Base-by-base conservation (phyloP, 2,888 invertebrate species). In the Drosophila robusta region DNA sequence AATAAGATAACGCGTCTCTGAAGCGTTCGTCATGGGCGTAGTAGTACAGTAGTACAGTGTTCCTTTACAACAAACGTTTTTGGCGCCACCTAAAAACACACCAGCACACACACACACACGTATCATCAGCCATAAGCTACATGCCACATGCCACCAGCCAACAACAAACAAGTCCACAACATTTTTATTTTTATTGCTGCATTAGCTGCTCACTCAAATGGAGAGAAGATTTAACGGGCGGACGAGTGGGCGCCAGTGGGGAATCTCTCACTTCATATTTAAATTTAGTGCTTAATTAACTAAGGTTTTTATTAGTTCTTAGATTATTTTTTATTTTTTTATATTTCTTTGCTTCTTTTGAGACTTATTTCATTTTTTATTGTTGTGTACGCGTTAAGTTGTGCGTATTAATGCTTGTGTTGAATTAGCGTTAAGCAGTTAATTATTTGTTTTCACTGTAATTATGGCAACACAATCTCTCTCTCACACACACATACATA, bases 1-100 rank as follows among this genome's bases (percentile, higher is more conserved):
- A 83, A 80, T 57, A 83, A 83, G 70, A 84, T 74, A 14, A 76
- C 89, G 47, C 85, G 89, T 93, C 92, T 90, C 70, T 86, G 62
- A 70, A 69, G 60, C 26, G 62, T 34, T 18, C 34, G 11, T 8
- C 4, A 7, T 26, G 29, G 54, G 24, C 39, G 32, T 47, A n/a
- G 41, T 47, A 55, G 41, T 51, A 58, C 57, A 67, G 70, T 67
- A 65, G 70, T 69, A 65, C 78, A 78, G 75, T 81, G 89, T 87
- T 85, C 89, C 88, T 86, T 86, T 77, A 44, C 34, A 65, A 70
- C 58, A 67, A 38, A 24, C 54, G 74, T 75, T 34, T 12, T 34
- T 76, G 64, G 79, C 75, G 75, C 56, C 56, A 66, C 42, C 56
- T 57, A 50, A 46, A 55, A 46, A 55, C 22, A 54, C 41, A 52